Conservation (phyloP, 1,140 invertebrate species). For the Littorina saxatilis region DNA sequence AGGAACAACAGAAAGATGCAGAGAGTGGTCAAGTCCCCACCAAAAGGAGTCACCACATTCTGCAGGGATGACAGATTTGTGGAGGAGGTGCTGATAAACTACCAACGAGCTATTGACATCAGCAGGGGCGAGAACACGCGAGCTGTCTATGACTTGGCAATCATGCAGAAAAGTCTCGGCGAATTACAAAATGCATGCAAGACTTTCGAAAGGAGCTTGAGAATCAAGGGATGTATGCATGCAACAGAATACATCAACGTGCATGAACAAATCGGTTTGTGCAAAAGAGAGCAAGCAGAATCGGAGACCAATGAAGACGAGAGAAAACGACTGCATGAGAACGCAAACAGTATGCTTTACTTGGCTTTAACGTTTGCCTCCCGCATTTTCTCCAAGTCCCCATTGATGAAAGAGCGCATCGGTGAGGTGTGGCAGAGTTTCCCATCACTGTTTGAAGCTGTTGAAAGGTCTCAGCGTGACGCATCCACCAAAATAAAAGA, state of each 20-base stretch:
- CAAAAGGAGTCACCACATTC: background rate
- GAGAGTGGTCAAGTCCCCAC: conserved; percentile 22
- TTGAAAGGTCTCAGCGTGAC: background rate
- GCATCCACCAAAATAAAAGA: background rate
- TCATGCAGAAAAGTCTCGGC: background rate
- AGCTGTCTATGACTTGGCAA: conserved; percentile 14
- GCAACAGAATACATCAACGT: background rate
- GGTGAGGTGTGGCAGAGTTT: background rate
- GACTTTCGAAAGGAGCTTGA: background rate
- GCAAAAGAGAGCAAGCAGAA: background rate
- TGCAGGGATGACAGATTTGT: background rate
- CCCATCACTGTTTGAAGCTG: background rate
- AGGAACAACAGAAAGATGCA: background rate
- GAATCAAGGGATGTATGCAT: background rate
- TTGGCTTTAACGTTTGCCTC: background rate
- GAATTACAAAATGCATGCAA: background rate
- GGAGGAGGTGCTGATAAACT: background rate
- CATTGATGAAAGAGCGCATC: background rate
- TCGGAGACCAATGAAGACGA: background rate
- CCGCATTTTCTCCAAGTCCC: background rate
- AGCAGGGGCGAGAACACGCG: background rate
- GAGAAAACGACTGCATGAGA: background rate
- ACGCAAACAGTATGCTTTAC: background rate
- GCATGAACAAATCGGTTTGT: background rate
- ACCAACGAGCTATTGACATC: conserved; percentile 11